These are phyloP conservation scores for Baronia brevicornis DNA, from an alignment of 2,888 invertebrate genomes.

Conservation along the genomic window DNA sequence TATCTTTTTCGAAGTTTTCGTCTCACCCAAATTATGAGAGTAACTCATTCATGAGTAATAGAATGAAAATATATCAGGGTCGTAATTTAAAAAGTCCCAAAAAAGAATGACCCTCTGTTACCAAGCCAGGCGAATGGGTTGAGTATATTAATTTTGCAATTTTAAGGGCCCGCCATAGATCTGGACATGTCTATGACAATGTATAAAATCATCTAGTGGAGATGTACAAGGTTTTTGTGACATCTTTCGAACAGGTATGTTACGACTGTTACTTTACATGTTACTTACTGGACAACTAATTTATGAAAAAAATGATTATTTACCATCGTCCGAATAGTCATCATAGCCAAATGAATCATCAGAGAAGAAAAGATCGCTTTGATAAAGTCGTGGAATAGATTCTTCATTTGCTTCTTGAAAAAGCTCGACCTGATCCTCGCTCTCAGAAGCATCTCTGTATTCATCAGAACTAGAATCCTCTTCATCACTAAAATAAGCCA, in stretches of 20 bases:
- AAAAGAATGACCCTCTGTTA: too few relatives aligned
- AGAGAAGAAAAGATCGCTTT: slow-evolving; percentile 35
- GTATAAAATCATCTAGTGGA: too few relatives aligned
- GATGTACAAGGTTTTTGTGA: too few relatives aligned
- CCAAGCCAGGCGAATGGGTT: too few relatives aligned
- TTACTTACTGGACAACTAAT: not conserved
- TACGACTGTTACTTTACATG: not conserved
- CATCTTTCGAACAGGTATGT: not conserved
- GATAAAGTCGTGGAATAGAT: slow-evolving; percentile 22
- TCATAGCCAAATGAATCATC: slow-evolving; percentile 65
- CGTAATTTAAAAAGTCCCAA: too few relatives aligned
- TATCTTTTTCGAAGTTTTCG: too few relatives aligned
- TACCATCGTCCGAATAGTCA: slow-evolving; percentile 60
- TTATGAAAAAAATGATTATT: slow-evolving; percentile 16
- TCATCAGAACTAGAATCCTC: slow-evolving; percentile 8
- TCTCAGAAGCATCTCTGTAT: slow-evolving; percentile 2
- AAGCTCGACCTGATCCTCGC: slow-evolving; percentile 6
- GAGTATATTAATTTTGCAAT: too few relatives aligned
- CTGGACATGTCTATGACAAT: not conserved
- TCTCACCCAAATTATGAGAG: too few relatives aligned
- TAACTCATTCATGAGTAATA: too few relatives aligned
- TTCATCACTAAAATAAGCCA: too few relatives aligned
- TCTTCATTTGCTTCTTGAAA: slow-evolving; percentile 32
- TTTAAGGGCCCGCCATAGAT: too few relatives aligned
- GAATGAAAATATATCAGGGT: too few relatives aligned